phyloP scores from a whole-genome alignment of 2,888 invertebrate genomes.

The Pasiphila rectangulata region DNA sequence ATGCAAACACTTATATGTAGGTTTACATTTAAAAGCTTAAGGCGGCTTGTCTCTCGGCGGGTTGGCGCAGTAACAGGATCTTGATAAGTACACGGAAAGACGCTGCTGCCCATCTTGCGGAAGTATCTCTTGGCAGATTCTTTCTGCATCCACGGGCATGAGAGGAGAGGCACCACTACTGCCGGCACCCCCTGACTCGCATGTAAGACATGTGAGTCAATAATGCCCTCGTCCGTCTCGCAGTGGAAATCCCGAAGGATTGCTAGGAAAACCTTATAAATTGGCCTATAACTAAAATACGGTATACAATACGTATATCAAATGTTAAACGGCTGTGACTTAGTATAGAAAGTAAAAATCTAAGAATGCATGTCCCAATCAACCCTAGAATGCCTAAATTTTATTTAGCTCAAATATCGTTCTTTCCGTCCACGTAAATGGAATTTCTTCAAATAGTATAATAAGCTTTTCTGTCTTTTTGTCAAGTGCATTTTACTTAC shows the following conservation, averaged over 20 bases:
- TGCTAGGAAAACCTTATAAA: constrained; percentile 7
- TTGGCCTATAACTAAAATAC: constrained; percentile 43
- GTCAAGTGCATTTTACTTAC: constrained; percentile 50
- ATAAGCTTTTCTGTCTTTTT: constrained; percentile 55
- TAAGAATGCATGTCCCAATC: constrained; percentile 47
- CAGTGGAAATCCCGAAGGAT: constrained; percentile 8
- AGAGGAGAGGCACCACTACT: too few relatives aligned
- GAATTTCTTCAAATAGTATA: constrained; percentile 66
- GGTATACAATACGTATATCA: constrained; percentile 41
- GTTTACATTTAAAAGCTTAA: not conserved
- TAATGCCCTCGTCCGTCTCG: too few relatives aligned
- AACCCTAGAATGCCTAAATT: constrained; percentile 39
- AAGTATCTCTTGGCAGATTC: too few relatives aligned
- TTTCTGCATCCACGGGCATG: too few relatives aligned
- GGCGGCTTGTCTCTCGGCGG: too few relatives aligned
- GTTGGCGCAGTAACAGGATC: too few relatives aligned
- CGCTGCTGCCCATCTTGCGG: too few relatives aligned
- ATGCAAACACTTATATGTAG: constrained; percentile 8
- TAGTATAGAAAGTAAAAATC: constrained; percentile 32
- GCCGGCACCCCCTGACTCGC: too few relatives aligned
- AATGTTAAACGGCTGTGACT: constrained; percentile 54
- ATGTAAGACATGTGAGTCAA: too few relatives aligned
- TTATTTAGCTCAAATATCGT: constrained; percentile 66
- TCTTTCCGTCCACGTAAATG: constrained; percentile 75
- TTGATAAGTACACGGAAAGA: too few relatives aligned